Conservation (phyloP, 2,113 vertebrate genomes). For the Laticauda laticaudata region DNA sequence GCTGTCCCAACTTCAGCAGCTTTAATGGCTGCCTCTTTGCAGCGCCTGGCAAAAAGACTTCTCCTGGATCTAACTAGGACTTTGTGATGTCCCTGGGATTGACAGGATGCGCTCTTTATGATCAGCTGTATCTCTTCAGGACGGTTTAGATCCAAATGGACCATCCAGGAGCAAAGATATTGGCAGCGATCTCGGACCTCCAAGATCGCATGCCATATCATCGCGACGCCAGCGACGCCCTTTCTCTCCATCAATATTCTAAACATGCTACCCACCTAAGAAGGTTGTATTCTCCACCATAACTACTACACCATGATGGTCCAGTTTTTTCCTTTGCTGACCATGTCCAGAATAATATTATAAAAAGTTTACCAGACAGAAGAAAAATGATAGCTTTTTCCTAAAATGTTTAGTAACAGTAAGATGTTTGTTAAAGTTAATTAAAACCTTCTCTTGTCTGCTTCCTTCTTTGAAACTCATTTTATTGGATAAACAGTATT, state of each 20-base stretch:
- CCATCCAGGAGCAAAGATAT: no score
- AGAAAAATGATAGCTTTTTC: constrained; percentile 40
- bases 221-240: no score
- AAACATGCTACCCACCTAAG: neutral
- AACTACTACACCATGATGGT: neutral
- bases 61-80: no score
- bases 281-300: neutral
- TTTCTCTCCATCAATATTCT: neutral
- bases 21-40: no score
- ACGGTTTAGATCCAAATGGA: no score
- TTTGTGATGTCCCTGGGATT: no score
- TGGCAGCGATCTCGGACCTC: no score
- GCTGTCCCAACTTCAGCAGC: no score
- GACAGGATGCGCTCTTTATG: no score
- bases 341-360: neutral
- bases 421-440: constrained; percentile 43
- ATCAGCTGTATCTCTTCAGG: no score
- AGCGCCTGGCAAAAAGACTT: no score
- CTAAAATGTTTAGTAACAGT: constrained; percentile 46
- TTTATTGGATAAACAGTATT: constrained; percentile 38
- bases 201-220: no score
- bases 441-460: neutral
- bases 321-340: neutral
- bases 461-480: constrained; percentile 43
- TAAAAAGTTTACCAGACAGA: neutral